Evolutionary conservation across 2,888 invertebrate genomes (phyloP).

Genomic region (Neria commutata): DNA sequence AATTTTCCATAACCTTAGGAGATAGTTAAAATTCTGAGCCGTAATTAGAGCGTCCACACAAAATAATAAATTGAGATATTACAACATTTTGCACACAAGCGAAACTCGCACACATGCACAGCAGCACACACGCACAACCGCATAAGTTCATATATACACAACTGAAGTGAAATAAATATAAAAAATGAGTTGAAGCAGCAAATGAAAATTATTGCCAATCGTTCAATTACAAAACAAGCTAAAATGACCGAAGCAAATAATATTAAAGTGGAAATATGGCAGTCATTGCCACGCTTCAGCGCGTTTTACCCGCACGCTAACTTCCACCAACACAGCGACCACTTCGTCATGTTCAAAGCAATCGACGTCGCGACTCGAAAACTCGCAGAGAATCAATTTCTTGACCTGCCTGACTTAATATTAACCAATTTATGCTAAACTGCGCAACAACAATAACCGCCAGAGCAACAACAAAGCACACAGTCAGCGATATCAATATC

Average conservation of each 20-base stretch:
- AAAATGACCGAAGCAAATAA: no score
- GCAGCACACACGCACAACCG: not conserved
- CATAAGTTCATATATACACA: no score
- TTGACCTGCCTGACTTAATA: no score
- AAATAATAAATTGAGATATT: conserved; percentile 21
- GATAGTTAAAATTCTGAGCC: conserved; percentile 35
- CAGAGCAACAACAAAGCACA: not conserved
- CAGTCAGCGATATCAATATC: no score
- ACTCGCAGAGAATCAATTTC: not conserved
- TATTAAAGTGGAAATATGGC: conserved; percentile 1
- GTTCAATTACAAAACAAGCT: conserved; percentile 7
- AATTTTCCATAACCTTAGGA: not conserved
- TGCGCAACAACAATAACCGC: not conserved
- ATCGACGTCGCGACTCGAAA: conserved; percentile 6
- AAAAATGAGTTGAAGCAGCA: no score
- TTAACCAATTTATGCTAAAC: not conserved
- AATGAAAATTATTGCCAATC: not conserved
- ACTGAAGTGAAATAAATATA: no score
- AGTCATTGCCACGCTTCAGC: conserved; percentile 20
- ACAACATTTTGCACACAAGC: not conserved
- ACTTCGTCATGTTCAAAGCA: no score
- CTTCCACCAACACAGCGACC: not conserved
- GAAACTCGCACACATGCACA: not conserved
- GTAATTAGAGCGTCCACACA: conserved; percentile 45
- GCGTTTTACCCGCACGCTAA: not conserved